phyloP scores from a whole-genome alignment of 2,797 vertebrate genomes.

The Myotis daubentonii region DNA sequence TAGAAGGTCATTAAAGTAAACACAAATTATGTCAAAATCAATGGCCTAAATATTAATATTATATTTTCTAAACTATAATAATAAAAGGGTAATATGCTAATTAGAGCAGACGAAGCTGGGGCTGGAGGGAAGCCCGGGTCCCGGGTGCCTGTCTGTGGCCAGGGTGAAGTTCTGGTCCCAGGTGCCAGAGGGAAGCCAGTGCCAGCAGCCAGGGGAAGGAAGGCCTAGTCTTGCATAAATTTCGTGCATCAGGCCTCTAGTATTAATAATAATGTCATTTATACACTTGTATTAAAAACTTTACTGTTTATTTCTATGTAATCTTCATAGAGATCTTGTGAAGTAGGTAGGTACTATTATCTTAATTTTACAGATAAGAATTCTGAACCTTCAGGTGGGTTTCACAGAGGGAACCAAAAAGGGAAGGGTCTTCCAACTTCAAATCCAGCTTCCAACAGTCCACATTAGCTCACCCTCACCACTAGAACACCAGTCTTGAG shows the following conservation, averaged over 20 bases:
- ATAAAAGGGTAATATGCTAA: too few species aligned
- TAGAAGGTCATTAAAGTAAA: slow-evolving; percentile 24
- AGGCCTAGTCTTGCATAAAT: too few species aligned
- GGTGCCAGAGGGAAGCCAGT: too few species aligned
- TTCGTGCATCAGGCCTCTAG: too few species aligned
- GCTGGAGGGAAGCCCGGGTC: too few species aligned
- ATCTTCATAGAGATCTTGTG: neutral
- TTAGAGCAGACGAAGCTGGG: too few species aligned
- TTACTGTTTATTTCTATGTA: neutral
- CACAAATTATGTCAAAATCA: neutral
- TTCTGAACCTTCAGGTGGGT: neutral
- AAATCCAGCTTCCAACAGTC: neutral
- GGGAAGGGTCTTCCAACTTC: neutral
- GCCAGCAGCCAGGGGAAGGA: too few species aligned
- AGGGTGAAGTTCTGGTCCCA: too few species aligned
- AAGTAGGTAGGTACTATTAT: neutral
- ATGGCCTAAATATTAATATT: neutral
- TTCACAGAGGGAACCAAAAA: neutral
- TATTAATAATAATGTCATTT: slow-evolving; percentile 5
- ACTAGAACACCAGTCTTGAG: neutral
- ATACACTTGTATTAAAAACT: neutral
- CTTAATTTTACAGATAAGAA: slow-evolving; percentile 34
- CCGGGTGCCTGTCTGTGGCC: too few species aligned
- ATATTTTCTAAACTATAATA: neutral
- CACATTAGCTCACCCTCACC: neutral